phyloP scores from a whole-genome alignment of 64 coral and sea anemone species.

The Porites lutea region DNA sequence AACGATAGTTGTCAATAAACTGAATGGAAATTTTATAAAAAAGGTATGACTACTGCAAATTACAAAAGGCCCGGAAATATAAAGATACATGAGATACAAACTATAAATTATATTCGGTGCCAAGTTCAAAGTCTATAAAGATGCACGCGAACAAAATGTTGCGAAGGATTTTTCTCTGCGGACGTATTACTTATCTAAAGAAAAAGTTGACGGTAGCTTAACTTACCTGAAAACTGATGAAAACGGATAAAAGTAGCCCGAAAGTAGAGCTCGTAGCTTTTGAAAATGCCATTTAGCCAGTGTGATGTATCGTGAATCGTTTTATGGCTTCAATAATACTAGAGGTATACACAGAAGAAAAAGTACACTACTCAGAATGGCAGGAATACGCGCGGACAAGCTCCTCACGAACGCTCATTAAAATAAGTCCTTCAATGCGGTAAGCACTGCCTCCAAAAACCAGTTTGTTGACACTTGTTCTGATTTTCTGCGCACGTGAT shows the following conservation, averaged over 20 bases:
- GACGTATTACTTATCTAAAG: too few species aligned
- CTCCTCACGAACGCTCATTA: neutral
- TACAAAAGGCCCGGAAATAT: too few species aligned
- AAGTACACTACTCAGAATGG: neutral
- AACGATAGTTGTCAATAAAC: too few species aligned
- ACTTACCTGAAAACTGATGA: conserved; percentile 17
- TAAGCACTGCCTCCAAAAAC: neutral
- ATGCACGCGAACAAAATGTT: too few species aligned
- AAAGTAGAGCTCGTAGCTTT: neutral
- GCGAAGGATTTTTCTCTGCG: too few species aligned
- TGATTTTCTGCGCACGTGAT: neutral
- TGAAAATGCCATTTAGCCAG: neutral
- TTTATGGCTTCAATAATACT: neutral
- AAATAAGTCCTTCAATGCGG: neutral
- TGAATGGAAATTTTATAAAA: too few species aligned
- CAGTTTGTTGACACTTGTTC: neutral
- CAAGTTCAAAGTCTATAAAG: too few species aligned
- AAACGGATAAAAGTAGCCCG: neutral
- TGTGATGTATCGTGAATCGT: neutral
- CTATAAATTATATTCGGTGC: too few species aligned
- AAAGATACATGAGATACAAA: too few species aligned
- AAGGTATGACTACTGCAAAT: too few species aligned
- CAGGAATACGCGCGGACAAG: neutral
- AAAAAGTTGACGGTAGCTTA: neutral
- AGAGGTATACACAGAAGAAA: too few species aligned